A percentile compares a stretch with the other conserved stretches of the same genome.
phyloP scores from a whole-genome alignment of 2,113 vertebrate species.

The Catharus minimus region DNA sequence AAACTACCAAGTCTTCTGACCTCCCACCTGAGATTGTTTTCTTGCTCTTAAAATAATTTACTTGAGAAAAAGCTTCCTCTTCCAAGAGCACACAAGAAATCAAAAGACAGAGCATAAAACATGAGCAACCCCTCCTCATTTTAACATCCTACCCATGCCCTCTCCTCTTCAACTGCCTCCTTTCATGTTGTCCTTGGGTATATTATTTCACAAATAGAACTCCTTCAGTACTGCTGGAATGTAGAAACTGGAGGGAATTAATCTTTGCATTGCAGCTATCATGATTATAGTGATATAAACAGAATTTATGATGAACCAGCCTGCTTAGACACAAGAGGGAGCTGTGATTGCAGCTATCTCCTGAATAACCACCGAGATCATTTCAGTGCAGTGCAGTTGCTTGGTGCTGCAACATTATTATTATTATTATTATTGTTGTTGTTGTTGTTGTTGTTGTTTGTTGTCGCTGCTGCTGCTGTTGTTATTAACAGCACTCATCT shows the following conservation, averaged over 20 bases:
- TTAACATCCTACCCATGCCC: background rate
- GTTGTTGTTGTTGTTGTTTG: too few relatives aligned
- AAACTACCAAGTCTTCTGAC: background rate
- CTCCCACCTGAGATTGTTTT: background rate
- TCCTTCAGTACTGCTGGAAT: background rate
- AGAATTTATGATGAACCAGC: background rate
- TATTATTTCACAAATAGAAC: background rate
- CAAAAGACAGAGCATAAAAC: background rate
- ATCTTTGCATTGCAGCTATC: background rate
- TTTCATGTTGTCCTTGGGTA: background rate
- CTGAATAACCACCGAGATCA: background rate
- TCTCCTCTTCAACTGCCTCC: background rate
- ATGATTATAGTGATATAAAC: background rate
- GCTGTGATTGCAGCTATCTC: background rate
- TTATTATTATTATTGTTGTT: background rate
- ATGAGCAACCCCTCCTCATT: background rate
- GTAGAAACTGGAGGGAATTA: background rate
- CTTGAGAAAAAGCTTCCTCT: background rate
- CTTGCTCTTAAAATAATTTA: background rate
- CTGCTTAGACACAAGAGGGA: slow-evolving; percentile 57
- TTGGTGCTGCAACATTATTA: background rate
- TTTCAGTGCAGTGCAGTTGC: background rate
- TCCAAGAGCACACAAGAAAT: background rate
- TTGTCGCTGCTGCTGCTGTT: background rate
- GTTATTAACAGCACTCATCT: background rate